Conservation (phyloP, 1,140 invertebrate species). For the Halotydeus destructor region DNA sequence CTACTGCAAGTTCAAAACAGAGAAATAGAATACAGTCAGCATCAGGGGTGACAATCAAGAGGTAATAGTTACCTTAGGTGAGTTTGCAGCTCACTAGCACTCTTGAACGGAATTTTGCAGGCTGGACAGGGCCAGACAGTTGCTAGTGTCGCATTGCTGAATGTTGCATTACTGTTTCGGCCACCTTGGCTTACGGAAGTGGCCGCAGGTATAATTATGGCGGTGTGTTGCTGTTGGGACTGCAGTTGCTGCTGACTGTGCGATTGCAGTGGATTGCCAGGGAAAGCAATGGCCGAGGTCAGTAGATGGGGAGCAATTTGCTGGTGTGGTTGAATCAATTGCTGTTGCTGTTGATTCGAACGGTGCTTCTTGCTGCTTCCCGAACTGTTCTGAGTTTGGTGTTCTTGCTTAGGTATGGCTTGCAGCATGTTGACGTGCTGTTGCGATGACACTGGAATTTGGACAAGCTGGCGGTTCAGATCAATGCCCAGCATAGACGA, state of each 20-base stretch:
- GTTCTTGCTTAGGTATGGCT: background rate
- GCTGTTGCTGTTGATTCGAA: background rate
- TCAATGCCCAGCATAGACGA: too few species aligned
- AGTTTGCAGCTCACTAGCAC: conserved; percentile 19
- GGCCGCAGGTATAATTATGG: conserved; percentile 8
- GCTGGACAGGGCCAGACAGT: conserved; percentile 20
- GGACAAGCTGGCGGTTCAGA: background rate
- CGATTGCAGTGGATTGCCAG: conserved; percentile 14
- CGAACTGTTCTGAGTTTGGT: background rate
- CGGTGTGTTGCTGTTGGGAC: conserved; percentile 2
- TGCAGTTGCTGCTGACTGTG: conserved; percentile 14
- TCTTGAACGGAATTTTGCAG: conserved; percentile 20
- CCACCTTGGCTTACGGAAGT: conserved; percentile 4
- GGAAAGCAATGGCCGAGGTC: conserved; percentile 16
- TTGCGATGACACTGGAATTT: background rate
- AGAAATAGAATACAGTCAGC: too few species aligned
- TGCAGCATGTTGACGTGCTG: background rate
- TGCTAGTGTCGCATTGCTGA: background rate
- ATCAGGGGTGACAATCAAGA: conserved; percentile 4
- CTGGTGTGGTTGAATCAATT: conserved; percentile 2
- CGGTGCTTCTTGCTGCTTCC: background rate
- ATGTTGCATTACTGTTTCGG: background rate
- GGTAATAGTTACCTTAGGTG: conserved; percentile 15
- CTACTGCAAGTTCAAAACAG: background rate
- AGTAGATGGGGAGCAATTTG: conserved; percentile 7